Evolutionary conservation across 2,888 invertebrate genomes (phyloP).

Genomic region (Cosmorhoe ocellata): DNA sequence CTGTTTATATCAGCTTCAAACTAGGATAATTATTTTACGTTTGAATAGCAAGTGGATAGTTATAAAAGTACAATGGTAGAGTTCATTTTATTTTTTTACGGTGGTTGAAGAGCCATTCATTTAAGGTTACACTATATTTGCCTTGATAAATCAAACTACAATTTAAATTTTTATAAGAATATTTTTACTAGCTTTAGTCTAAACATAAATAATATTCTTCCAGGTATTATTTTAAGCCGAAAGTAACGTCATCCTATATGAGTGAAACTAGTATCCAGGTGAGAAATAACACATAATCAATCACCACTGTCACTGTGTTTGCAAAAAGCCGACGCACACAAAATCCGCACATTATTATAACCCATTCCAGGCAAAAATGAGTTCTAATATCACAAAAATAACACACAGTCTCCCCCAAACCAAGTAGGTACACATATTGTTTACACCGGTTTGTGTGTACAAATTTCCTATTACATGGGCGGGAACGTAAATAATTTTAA

Average conservation of each 20-base stretch:
- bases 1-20: background rate
- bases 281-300: conserved; percentile 27
- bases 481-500: conserved; percentile 66
- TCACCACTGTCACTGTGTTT: conserved; percentile 28
- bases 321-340: conserved; percentile 16
- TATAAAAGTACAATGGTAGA: too few species aligned
- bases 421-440: conserved; percentile 23
- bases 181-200: too few species aligned
- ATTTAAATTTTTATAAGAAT: too few species aligned
- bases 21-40: background rate
- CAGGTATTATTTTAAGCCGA: background rate
- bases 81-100: too few species aligned
- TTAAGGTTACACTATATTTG: too few species aligned
- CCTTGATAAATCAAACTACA: too few species aligned
- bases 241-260: conserved; percentile 5
- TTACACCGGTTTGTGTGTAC: conserved; percentile 29
- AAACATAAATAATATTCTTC: too few species aligned
- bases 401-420: conserved; percentile 23
- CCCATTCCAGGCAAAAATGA: conserved; percentile 21
- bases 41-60: background rate
- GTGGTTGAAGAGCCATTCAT: too few species aligned
- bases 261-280: conserved; percentile 25
- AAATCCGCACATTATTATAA: conserved; percentile 20
- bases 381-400: conserved; percentile 28
- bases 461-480: conserved; percentile 44